phyloP scores from a whole-genome alignment of 23 tunicate species.

The Ascidia mentula region DNA sequence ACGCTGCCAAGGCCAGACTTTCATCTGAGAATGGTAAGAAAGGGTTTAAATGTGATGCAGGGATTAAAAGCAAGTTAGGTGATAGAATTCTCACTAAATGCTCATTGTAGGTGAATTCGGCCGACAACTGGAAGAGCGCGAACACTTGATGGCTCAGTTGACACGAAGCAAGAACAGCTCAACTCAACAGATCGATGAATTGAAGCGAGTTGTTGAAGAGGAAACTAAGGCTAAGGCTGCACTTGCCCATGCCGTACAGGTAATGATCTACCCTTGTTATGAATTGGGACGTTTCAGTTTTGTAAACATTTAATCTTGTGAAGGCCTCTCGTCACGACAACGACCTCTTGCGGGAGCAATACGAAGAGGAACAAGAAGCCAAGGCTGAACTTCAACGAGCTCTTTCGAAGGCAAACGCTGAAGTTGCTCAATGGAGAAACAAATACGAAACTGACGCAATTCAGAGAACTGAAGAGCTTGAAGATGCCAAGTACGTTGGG shows the following conservation, averaged over 20 bases:
- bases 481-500: slow-evolving; percentile 40
- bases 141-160: slow-evolving; percentile 85
- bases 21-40: slow-evolving; percentile 40
- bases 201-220: slow-evolving; percentile 81
- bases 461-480: slow-evolving; percentile 76
- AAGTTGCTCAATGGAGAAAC: slow-evolving; percentile 89
- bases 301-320: not conserved
- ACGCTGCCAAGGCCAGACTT: slow-evolving; percentile 36
- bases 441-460: slow-evolving; percentile 95
- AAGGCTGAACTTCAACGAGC: slow-evolving; percentile 86
- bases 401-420: slow-evolving; percentile 85
- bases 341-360: slow-evolving; percentile 62
- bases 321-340: slow-evolving; percentile 33
- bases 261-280: not conserved
- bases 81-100: not conserved
- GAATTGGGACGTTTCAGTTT: not conserved
- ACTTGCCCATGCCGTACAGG: slow-evolving; percentile 80
- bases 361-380: slow-evolving; percentile 91
- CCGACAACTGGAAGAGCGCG: slow-evolving; percentile 79
- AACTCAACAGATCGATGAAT: slow-evolving; percentile 82
- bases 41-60: too few species aligned
- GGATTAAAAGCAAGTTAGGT: too few species aligned
- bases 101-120: slow-evolving; percentile 26
- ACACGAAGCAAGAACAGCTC: slow-evolving; percentile 60
- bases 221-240: slow-evolving; percentile 80